Evolutionary conservation across 1,140 invertebrate genomes (phyloP).

Genomic region (Drosophila pachea): DNA sequence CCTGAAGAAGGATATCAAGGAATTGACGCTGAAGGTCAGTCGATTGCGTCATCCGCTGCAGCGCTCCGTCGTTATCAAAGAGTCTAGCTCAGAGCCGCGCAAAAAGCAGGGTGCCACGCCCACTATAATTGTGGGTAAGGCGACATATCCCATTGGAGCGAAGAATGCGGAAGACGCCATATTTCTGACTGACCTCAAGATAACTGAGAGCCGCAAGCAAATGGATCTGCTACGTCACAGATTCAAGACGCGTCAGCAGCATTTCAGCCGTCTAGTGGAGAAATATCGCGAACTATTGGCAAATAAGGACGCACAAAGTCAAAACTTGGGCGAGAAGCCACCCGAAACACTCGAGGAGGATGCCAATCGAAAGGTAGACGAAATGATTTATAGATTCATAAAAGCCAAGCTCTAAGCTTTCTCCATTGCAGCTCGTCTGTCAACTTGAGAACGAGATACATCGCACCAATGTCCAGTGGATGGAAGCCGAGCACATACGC

Average conservation of each 20-base stretch:
- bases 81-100: constrained; percentile 40
- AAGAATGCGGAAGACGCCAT: constrained; percentile 82
- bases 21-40: constrained; percentile 82
- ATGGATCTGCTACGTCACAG: constrained; percentile 86
- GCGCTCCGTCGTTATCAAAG: constrained; percentile 65
- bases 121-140: constrained; percentile 69
- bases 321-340: constrained; percentile 78
- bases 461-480: constrained; percentile 87
- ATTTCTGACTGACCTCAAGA: constrained; percentile 85
- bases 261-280: constrained; percentile 80
- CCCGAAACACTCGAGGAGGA: constrained; percentile 80
- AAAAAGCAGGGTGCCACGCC: constrained; percentile 54
- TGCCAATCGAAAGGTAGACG: constrained; percentile 68
- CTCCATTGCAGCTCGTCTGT: constrained; percentile 81
- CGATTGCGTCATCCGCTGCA: constrained; percentile 74
- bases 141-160: constrained; percentile 74
- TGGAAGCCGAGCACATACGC: constrained; percentile 87
- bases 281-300: constrained; percentile 81
- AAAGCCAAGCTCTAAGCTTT: not conserved
- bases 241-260: constrained; percentile 82
- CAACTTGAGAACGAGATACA: constrained; percentile 88
- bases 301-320: constrained; percentile 77
- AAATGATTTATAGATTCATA: not conserved
- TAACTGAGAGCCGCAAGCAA: constrained; percentile 86
- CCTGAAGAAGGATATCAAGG: constrained; percentile 87